Evolutionary conservation across 2,888 invertebrate genomes (phyloP), one percentile per base, ranked within the genome.

Genomic region (Drosophila percnosoma): DNA sequence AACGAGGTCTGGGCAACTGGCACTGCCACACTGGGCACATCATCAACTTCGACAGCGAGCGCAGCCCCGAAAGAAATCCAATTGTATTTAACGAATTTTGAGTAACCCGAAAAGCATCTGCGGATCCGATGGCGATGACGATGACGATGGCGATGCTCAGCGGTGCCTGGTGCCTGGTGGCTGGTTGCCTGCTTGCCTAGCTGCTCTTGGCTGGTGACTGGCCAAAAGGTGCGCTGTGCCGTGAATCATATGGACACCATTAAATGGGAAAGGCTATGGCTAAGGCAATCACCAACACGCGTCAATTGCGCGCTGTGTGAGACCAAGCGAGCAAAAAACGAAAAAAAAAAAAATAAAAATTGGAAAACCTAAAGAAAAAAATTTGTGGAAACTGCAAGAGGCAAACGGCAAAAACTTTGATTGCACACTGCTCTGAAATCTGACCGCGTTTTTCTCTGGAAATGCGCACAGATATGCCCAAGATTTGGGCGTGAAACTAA

Each of bases 181-280:
- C 63, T 64, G 49, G 33, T 62, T 62, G 72, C 48, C 67, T 55
- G 45, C n/a, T 42, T 45, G 65, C 34, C 40, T 51, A 61, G 27
- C 57, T 49, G 54, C 69, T 64, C 24, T 27, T 18, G 55, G n/a
- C 62, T 45, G 55, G 34, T 51, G 33, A 48, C 59, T 66, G 62
- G 77, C 60, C 68, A 71, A 69, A 76, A 85, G 84, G 73, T 87
- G 82, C 78, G 80, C 74, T 73, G 64, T 72, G 89, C 85, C 73
- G 87, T 90, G 90, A 88, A 90, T 91, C 91, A 91, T 91, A 90
- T 91, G 89, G 85, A 90, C 88, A 90, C 90, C 88, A 90, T 90
- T 90, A 90, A 89, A 81, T 79, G 82, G 87, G 80, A 86, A 85
- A 80, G 87, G 64, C 76, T 67, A 29, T 67, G 68, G 82, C 82